Base-by-base conservation (phyloP, 2,113 vertebrate genomes). In the Crotalus helleri region DNA sequence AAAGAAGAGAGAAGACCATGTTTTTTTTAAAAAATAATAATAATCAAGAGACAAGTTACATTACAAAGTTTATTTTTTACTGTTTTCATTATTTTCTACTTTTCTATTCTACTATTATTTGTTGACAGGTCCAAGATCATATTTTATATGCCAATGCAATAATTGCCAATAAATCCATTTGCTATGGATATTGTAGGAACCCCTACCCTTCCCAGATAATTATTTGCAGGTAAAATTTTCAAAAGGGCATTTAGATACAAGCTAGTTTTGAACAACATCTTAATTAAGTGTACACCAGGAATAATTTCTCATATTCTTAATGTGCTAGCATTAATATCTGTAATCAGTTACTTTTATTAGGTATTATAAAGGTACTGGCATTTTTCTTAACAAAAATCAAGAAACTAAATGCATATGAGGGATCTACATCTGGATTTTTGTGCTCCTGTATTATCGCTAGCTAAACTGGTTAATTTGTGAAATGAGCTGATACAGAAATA, bases 201-300 rank as follows among this genome's bases (percentile, higher is more conserved):
- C 91, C 21, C 91, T 94, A 91, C 89, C 95, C 91, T 24, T 90
- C 94, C 95, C 89, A 92, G 93, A 96, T 95, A 92, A 93, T 57
- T 90, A 51, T 87, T 94, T 54, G 61, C 85, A 94, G 95, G 93
- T 94, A 95, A 57, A 55, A 74, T 58, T 90, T 93, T 93, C 94
- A 92, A 94, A 88, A 90, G 53, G 53, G 90, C 91, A 93, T 8
- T 69, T 57, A 96, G 21, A 19, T 89, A 92, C 74, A 90, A 94
- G 17, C 29, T 88, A 59, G 12, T 44, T 89, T 88, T 94, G 85
- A 91, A 93, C 88, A 88, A 94, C 87, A 92, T 64, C n/a, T 89
- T 89, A 88, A 0, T 95, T 95, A 95, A 96, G 93, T 12, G 86
- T 90, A 86, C 53, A 2, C 39, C 92, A 87, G 93, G 94, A 92